phyloP scores from a whole-genome alignment of 2,113 vertebrate genomes.

The Phalacrocorax pelagicus region DNA sequence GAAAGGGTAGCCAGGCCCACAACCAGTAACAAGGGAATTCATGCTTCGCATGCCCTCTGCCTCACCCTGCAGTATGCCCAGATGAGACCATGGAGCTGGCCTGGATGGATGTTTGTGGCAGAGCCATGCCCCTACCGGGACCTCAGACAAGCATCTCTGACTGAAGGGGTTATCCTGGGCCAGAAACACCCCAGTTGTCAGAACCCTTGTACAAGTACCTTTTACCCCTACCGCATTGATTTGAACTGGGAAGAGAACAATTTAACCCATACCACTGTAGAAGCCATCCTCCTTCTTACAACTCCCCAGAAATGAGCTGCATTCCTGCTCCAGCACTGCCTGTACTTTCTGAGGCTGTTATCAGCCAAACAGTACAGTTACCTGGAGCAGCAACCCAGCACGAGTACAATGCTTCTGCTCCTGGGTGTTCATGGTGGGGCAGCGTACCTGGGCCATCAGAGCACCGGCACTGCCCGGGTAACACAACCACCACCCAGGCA shows the following conservation, averaged over 20 bases:
- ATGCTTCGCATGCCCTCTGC: neutral
- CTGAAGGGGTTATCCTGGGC: neutral
- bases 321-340: neutral
- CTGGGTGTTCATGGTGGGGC: neutral
- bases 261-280: neutral
- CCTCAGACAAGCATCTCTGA: neutral
- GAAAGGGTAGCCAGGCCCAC: neutral
- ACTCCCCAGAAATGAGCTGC: neutral
- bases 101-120: neutral
- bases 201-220: neutral
- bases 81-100: neutral
- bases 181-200: neutral
- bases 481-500: neutral
- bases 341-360: neutral
- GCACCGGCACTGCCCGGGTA: neutral
- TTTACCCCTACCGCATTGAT: neutral
- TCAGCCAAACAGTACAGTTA: neutral
- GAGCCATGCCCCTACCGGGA: neutral
- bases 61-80: accelerated
- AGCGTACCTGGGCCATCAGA: neutral
- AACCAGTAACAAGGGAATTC: neutral
- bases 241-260: neutral
- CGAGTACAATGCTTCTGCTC: neutral
- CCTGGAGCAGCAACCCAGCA: neutral
- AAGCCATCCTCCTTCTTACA: neutral